Evolutionary conservation across 2,113 vertebrate species (phyloP), one percentile per base, ranked within the genome.

Genomic region (Oreochromis tanganicae): DNA sequence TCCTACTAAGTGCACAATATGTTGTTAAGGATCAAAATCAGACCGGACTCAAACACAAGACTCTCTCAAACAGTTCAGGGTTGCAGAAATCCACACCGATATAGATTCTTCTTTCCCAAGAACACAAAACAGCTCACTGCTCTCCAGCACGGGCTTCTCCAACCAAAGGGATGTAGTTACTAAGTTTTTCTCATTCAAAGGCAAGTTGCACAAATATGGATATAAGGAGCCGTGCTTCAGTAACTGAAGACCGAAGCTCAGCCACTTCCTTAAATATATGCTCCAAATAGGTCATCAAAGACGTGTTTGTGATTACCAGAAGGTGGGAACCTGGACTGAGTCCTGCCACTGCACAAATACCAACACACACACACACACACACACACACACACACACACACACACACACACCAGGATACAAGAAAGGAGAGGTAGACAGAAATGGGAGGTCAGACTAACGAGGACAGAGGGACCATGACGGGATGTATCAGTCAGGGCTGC

Each of bases 201-300:
- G 27, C 57, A 32, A 61, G 14, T 61, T 61, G 57, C 57, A 61
- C 57, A 32, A 59, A 32, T 13, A 6, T 1, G 2, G 57, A 32
- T 61, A 61, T 61, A 61, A 17, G 0, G 57, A 17, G 57, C 57
- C 3, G 0, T 17, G 2, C 32, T 61, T 61, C 27, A 61, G 2
- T 61, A 61, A 61, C 57, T 61, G 29, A 17, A 34, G 57, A 61
- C 57, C 8, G 16, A 61, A 38, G 36, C 36, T 38, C 36, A 36
- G 36, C 36, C 36, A 9, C 36, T 36, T 8, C 36, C 8, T 36
- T 36, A 9, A 36, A 36, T 8, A 36, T 36, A 3, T 36, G 7
- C 34, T 36, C 34, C 7, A 36, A 8, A 9, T 36, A 9, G 36
- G 36, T 36, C 36, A 36, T 36, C 36, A 36, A 36, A 36, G 36